phyloP scores from a whole-genome alignment of 2,113 vertebrate genomes.

The Leucosticte australis region DNA sequence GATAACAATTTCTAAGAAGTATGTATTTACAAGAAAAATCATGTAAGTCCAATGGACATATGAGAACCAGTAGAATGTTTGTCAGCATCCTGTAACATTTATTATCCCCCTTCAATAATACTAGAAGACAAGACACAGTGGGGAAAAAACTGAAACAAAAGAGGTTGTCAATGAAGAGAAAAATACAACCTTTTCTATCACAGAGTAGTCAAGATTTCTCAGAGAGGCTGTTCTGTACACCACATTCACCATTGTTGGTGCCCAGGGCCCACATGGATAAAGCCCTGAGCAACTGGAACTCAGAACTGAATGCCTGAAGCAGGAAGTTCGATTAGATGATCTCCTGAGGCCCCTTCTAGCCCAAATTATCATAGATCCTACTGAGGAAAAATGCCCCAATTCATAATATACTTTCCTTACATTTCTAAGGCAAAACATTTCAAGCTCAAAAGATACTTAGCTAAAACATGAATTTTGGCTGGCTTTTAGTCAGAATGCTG shows the following conservation, averaged over 20 bases:
- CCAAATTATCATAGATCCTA: neutral
- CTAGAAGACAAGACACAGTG: neutral
- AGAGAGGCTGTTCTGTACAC: neutral
- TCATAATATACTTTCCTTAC: neutral
- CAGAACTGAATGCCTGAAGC: neutral
- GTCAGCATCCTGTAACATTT: neutral
- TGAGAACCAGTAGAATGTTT: neutral
- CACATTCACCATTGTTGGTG: neutral
- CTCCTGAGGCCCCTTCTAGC: neutral
- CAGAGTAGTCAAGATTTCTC: neutral
- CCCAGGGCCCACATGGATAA: neutral
- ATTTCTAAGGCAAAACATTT: neutral
- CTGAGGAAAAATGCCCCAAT: neutral
- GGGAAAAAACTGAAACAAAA: neutral
- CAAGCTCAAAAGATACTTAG: neutral
- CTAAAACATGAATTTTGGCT: neutral
- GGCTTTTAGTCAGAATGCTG: neutral
- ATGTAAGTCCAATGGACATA: neutral
- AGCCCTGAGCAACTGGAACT: neutral
- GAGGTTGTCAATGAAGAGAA: neutral
- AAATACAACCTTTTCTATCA: neutral
- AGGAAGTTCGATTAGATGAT: neutral
- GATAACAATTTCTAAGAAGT: neutral
- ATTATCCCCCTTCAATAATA: neutral
- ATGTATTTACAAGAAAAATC: neutral